Base-by-base conservation (phyloP, 2,888 invertebrate species). In the Drosophila limbata region DNA sequence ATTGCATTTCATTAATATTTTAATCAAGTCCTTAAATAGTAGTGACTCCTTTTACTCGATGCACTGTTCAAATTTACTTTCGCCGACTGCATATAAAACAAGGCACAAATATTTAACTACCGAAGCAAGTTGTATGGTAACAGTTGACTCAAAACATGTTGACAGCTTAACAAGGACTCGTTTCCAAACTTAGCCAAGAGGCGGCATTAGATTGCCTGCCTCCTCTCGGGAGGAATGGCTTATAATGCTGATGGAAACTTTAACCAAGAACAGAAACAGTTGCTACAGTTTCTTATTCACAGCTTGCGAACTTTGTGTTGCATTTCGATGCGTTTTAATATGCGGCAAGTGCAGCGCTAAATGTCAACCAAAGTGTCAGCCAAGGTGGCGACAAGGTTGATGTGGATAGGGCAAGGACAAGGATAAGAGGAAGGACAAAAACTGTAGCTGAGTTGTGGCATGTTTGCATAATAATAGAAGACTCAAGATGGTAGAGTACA, bases 61-160 rank as follows among this genome's bases (percentile, higher is more conserved):
- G 44, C 44, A 55, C 42, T 10, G 10, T 31, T 19, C 3, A 44
- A 56, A 35, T 42, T 52, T 21, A 33, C 13, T 33, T 60, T 19
- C 25, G 19, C 25, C 52, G 33, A 70, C 48, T 74, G 75, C 71
- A 70, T 75, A 66, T 63, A 71, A 71, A 75, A 42, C 53, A 51
- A 44, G 69, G 53, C 53, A n/a, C 52, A 72, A 75, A 61, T 72
- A 68, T 53, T 73, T 64, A 57, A 61, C 35, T 19, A 19, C 9
- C 9, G 33, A 40, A 21, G 51, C 56, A 71, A 81, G 69, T 70
- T 84, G 77, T 66, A 77, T 70, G 79, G 77, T 66, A 77, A 60
- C 79, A 86, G 75, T 83, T 86, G 69, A 71, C 87, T 79, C 77
- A 84, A 77, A 86, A 84, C 77, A 84, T 84, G 83, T 81, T 84